A percentile compares a stretch with the other conserved stretches of the same genome.
Evolutionary conservation across 2,113 vertebrate species (phyloP).

Genomic region (Pseudopipra pipra): DNA sequence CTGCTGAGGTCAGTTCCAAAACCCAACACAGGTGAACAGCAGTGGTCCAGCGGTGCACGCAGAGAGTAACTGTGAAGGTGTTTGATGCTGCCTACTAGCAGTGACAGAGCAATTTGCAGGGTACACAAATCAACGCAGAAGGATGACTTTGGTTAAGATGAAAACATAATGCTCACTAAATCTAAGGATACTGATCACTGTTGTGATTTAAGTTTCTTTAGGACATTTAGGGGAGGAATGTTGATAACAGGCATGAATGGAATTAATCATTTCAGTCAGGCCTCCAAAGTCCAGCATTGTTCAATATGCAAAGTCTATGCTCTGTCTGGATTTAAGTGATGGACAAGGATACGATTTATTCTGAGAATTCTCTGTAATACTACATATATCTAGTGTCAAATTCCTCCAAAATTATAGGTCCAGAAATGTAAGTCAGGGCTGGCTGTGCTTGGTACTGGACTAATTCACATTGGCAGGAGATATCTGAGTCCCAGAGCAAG

Average conservation of each 20-base stretch:
- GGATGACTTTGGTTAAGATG: neutral
- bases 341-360: neutral
- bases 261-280: neutral
- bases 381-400: neutral
- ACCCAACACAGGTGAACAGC: neutral
- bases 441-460: neutral
- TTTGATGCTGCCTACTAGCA: neutral
- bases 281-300: rapidly evolving
- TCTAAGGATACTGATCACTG: neutral
- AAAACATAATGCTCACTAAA: neutral
- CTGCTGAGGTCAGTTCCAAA: neutral
- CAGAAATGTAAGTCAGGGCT: neutral
- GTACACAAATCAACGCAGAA: neutral
- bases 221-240: neutral
- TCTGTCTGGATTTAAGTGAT: neutral
- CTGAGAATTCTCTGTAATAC: neutral
- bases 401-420: neutral
- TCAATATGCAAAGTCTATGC: rapidly evolving
- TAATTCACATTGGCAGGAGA: neutral
- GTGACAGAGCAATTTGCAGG: neutral
- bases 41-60: too few relatives aligned
- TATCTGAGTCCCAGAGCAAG: neutral
- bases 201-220: neutral
- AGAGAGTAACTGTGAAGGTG: too few relatives aligned
- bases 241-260: neutral